Conservation (phyloP, 92 coral and sea anemone species). For the Siderastrea radians region DNA sequence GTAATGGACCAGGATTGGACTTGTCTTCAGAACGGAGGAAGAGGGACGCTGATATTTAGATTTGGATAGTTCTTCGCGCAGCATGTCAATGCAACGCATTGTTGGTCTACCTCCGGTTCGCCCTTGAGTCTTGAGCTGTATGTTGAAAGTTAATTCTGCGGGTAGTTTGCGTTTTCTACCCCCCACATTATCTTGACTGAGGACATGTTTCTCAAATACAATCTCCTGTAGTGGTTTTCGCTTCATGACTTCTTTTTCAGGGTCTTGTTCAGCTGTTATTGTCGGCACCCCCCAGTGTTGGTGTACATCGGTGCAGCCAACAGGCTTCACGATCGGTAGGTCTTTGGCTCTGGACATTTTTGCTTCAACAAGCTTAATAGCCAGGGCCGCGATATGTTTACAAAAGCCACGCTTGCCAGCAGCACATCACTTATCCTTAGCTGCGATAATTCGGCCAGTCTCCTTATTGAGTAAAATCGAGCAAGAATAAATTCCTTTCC, state of each 20-base stretch:
- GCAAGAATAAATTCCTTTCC: slow-evolving; percentile 63
- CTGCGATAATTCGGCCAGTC: slow-evolving; percentile 64
- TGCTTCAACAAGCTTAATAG: not conserved
- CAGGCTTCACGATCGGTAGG: slow-evolving; percentile 21
- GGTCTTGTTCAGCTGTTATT: slow-evolving; percentile 63
- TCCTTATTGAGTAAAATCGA: slow-evolving; percentile 47
- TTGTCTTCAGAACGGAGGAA: too few species aligned
- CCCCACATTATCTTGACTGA: not conserved
- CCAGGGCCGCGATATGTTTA: slow-evolving; percentile 67
- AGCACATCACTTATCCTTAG: slow-evolving; percentile 66
- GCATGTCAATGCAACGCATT: too few species aligned
- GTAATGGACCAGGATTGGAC: too few species aligned
- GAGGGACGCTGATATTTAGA: too few species aligned
- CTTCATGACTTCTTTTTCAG: slow-evolving; percentile 67
- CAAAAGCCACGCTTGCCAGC: slow-evolving; percentile 67
- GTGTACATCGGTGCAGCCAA: slow-evolving; percentile 54
- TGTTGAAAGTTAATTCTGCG: too few species aligned
- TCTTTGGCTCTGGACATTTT: not conserved
- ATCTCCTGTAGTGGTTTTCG: slow-evolving; percentile 58
- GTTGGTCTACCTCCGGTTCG: too few species aligned
- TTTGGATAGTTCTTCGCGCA: too few species aligned
- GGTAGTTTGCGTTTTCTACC: too few species aligned
- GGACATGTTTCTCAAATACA: slow-evolving; percentile 61
- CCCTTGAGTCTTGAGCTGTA: too few species aligned
- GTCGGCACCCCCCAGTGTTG: slow-evolving; percentile 68